Base-by-base conservation (phyloP, 2,797 vertebrate genomes). In the Zalophus californianus region DNA sequence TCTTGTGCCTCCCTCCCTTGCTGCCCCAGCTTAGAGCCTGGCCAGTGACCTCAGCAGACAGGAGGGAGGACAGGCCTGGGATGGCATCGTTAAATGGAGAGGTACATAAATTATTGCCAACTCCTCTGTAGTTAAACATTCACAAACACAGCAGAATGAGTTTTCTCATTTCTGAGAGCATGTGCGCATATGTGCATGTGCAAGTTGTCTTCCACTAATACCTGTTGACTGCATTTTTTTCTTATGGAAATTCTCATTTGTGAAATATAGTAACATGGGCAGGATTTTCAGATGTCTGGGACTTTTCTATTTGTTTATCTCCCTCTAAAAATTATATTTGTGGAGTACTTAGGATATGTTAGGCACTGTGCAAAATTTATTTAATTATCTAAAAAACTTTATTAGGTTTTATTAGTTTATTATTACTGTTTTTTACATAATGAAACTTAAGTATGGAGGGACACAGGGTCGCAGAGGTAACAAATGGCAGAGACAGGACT, bases 201-300 rank as follows among this genome's bases (percentile, higher is more conserved):
- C 58, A 44, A 52, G 1, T 52, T 77, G 8, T 72, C 44, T 48
- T 72, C 44, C 35, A 56, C 32, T 62, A 54, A 35, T 32, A 27
- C 7, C 48, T 86, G 23, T 16, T 27, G 38, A 60, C 62, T 77
- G 10, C 23, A 12, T n/a, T 64, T 77, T 92, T 79, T 62, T 62
- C 44, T 86, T 84, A 85, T 58, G 56, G 11, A 86, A 95, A 91
- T 86, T 82, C 52, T 94, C 54, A 16, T 86, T 92, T 95, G 11
- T 11, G 90, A 23, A 87, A 82, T 90, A 54, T n/a, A 62, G 13
- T 35, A 27, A 82, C 54, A 18, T 16, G 5, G 21, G 44, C 20
- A 93, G 64, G 18, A 82, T 90, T 88, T 87, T 73, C 50, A 64
- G 52, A 32, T 85, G 18, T 18, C 15, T 82, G 18, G 35, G 44